Evolutionary conservation across 2,797 vertebrate species (phyloP).

Genomic region (Peromyscus nudipes): DNA sequence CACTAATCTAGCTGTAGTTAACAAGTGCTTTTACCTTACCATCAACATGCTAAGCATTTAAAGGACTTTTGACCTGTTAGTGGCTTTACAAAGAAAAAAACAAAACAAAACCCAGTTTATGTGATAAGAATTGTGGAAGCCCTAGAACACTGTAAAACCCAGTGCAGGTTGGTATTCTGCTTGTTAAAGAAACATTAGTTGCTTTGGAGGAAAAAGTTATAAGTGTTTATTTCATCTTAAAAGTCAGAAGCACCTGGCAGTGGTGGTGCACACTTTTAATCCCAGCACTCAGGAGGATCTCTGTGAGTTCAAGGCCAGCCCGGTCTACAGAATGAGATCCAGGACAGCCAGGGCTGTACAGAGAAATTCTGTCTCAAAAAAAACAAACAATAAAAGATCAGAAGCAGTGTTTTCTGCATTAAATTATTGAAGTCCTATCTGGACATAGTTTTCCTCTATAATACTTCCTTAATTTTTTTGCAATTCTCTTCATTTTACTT

Average conservation of each 20-base stretch:
- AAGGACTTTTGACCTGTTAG: slow-evolving; percentile 38
- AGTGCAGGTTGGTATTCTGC: not conserved
- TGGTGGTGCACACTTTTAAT: no score
- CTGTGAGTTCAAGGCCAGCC: no score
- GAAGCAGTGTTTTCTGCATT: slow-evolving; percentile 38
- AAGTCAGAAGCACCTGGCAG: not conserved
- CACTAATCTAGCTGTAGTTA: not conserved
- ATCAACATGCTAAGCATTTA: not conserved
- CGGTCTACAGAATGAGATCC: no score
- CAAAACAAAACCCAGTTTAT: slow-evolving; percentile 7
- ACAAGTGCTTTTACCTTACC: not conserved
- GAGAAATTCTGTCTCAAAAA: no score
- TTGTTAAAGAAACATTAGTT: slow-evolving; percentile 27
- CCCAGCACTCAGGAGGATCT: no score
- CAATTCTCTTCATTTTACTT: slow-evolving; percentile 28
- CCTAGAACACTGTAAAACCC: slow-evolving; percentile 1
- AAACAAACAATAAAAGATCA: not conserved
- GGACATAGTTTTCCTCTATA: not conserved
- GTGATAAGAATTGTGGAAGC: slow-evolving; percentile 35
- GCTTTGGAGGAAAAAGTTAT: not conserved
- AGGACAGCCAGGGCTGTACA: no score
- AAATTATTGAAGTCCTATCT: slow-evolving; percentile 23
- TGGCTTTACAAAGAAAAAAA: not conserved
- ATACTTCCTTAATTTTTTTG: not conserved
- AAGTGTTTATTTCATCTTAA: slow-evolving; percentile 53